Evolutionary conservation across 1,140 invertebrate genomes (phyloP).

Genomic region (Cylas formicarius): DNA sequence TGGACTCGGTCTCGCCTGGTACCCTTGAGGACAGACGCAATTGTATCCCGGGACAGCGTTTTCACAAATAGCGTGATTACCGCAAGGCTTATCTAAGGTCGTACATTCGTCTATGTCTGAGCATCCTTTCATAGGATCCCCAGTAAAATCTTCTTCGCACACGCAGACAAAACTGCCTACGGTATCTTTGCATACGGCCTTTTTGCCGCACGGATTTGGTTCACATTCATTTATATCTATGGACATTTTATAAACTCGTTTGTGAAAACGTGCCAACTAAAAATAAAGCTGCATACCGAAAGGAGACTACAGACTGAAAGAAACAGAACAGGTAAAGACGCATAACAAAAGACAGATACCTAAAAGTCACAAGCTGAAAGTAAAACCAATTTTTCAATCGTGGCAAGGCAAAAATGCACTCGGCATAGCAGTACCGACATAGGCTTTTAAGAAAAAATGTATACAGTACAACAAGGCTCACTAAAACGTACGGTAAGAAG

Average conservation of each 20-base stretch:
- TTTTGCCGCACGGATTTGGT: constrained; percentile 74
- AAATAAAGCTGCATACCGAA: constrained; percentile 29
- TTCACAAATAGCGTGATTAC: constrained; percentile 77
- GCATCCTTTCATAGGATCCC: constrained; percentile 76
- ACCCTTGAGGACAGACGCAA: constrained; percentile 84
- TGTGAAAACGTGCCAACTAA: constrained; percentile 12
- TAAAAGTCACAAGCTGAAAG: constrained; percentile 32
- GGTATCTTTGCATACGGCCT: constrained; percentile 80
- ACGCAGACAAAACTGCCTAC: constrained; percentile 76
- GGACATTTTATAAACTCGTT: constrained; percentile 30
- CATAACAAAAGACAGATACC: constrained; percentile 25
- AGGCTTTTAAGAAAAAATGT: constrained; percentile 37
- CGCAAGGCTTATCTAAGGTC: constrained; percentile 73
- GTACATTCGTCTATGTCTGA: constrained; percentile 88
- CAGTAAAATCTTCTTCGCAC: constrained; percentile 76
- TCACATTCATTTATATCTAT: constrained; percentile 85
- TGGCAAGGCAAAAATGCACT: constrained; percentile 24
- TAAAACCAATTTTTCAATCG: constrained; percentile 28
- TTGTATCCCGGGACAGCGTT: constrained; percentile 81
- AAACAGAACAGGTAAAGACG: constrained; percentile 40
- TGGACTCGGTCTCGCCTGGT: constrained; percentile 69
- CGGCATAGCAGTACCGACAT: constrained; percentile 20
- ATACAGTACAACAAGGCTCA: constrained; percentile 38
- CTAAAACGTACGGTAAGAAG: constrained; percentile 20
- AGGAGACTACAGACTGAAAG: constrained; percentile 37